Evolutionary conservation across 2,113 vertebrate species (phyloP).

Genomic region (Cottus gobio): DNA sequence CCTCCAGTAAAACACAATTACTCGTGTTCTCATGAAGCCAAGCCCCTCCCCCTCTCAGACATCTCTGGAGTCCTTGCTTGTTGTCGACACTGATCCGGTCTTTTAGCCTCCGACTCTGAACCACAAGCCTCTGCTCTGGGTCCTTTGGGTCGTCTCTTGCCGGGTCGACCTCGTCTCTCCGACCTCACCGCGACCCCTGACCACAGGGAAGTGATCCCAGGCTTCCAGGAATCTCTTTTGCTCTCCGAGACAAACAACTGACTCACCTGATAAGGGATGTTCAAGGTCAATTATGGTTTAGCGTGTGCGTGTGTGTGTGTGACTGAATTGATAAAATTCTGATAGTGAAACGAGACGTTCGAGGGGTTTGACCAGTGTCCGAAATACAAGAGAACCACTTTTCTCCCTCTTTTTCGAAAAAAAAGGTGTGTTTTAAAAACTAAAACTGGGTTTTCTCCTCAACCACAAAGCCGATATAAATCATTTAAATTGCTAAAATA

Average conservation of each 20-base stretch:
- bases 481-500: too few species aligned
- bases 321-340: too few species aligned
- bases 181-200: conserved; percentile 5
- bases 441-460: too few species aligned
- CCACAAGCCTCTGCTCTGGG: too few species aligned
- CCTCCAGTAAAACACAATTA: conserved; percentile 35
- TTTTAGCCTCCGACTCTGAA: background rate
- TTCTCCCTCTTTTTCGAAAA: too few species aligned
- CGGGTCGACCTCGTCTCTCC: conserved; percentile 6
- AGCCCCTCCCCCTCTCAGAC: background rate
- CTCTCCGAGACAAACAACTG: conserved; percentile 14
- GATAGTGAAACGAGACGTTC: too few species aligned
- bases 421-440: too few species aligned
- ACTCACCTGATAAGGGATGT: background rate
- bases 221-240: conserved; percentile 20
- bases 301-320: too few species aligned
- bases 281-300: background rate
- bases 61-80: conserved; percentile 6
- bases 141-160: conserved; percentile 7
- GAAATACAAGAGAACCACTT: too few species aligned
- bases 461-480: too few species aligned
- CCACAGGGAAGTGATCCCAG: background rate
- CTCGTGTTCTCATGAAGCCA: conserved; percentile 27
- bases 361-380: too few species aligned
- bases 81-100: conserved; percentile 7